phyloP scores from a whole-genome alignment of 2,797 vertebrate genomes.

The Halcyon badia region DNA sequence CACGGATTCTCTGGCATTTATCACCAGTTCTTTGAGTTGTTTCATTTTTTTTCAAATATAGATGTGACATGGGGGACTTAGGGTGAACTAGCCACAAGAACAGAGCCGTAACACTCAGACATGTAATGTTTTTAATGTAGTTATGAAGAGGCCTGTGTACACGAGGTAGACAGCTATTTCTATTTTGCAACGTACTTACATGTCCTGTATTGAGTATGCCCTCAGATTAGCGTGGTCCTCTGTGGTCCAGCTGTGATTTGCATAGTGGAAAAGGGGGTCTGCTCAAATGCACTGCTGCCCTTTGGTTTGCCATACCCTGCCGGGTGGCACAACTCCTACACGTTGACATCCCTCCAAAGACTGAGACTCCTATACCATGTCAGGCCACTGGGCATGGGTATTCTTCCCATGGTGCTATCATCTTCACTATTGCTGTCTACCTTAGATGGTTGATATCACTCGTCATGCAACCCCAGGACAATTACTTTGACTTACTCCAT shows the following conservation, averaged over 20 bases:
- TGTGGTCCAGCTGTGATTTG: neutral
- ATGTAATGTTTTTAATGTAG: neutral
- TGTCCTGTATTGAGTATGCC: fast-evolving
- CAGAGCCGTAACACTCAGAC: fast-evolving
- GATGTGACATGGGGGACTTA: neutral
- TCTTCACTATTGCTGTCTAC: neutral
- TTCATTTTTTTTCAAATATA: neutral
- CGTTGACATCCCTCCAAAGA: neutral
- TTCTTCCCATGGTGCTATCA: fast-evolving
- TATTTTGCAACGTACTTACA: fast-evolving
- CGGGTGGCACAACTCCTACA: fast-evolving
- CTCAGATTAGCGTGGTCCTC: neutral
- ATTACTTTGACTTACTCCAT: neutral
- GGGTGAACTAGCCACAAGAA: neutral
- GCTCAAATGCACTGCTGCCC: neutral
- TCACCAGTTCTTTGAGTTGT: neutral
- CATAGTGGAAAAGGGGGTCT: fast-evolving
- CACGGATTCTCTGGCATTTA: neutral
- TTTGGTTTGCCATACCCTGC: too few relatives aligned
- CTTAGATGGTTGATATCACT: neutral
- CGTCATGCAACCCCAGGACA: neutral
- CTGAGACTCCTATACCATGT: neutral
- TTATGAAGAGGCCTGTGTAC: neutral
- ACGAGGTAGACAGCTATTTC: fast-evolving
- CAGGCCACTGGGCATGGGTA: too few relatives aligned